Evolutionary conservation across 2,797 vertebrate species (phyloP), one percentile per base, ranked within the genome.

Genomic region (Hybognathus amarus): DNA sequence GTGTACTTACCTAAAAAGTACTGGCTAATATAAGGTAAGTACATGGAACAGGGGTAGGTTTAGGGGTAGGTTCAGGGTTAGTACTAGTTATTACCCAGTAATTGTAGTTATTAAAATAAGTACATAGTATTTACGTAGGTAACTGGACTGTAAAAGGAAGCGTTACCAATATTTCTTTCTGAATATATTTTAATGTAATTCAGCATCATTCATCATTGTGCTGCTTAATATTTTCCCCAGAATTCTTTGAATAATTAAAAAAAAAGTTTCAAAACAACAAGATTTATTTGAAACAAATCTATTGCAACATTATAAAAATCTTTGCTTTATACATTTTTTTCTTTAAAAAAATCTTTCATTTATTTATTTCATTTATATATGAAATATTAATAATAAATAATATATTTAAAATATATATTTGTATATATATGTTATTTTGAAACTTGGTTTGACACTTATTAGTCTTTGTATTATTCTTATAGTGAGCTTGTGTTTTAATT

Each of bases 221-320:
- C 67, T 42, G 38, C 38, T 69, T 42, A 6, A 24, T 69, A n/a
- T 24, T 69, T 69, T 69, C 38, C 10, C 36, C 7, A 22, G 33
- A 4, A 67, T 38, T 68, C 0, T 40, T 40, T 40, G 20, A 40
- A n/a, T 68, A 68, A 67, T 67, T 42, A 10, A 66, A 36, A 36
- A 8, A 33, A 64, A 22, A 40, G n/a, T n/a, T 56, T 56, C 9
- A n/a, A 56, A 56, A 56, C 8, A 56, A 36, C 64, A 33, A 17
- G 2, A 38, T 38, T 42, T 24, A 15, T 11, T 67, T 67, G 4
- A 67, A 38, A 38, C 10, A 67, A 36, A 38, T 38, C 33, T 2
- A 20, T 68, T 40, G 66, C 22, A 40, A 68, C 66, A 68, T 68
- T n/a, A n/a, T 68, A 13, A n/a, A 40, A n/a, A 70, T 69, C 6